Conservation (phyloP, 2,113 vertebrate genomes). For the Lepidothrix coronata region DNA sequence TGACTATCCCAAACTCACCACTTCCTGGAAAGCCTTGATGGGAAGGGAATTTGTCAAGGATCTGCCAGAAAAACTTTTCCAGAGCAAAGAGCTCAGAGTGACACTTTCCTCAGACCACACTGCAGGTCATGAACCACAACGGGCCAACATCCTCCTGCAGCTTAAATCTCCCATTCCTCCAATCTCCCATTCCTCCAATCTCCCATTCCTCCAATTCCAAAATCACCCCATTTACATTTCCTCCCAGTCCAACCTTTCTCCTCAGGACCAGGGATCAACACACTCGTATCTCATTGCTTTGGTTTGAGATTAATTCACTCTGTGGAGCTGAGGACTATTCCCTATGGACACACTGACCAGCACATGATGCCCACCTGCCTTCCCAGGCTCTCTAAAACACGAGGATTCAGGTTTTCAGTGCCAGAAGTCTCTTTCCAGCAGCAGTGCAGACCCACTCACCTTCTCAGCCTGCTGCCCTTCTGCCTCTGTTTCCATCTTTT, state of each 20-base stretch:
- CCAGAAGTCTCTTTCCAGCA: not conserved
- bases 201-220: not conserved
- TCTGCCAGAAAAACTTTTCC: not conserved
- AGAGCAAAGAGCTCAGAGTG: not conserved
- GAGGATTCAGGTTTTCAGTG: fast-evolving
- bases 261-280: not conserved
- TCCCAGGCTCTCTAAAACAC: fast-evolving
- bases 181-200: not conserved
- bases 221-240: not conserved
- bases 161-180: not conserved
- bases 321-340: not conserved
- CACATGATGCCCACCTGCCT: fast-evolving
- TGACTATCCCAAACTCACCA: not conserved
- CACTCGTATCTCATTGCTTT: fast-evolving
- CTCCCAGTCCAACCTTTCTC: not conserved
- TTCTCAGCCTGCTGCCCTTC: slow-evolving; percentile 89
- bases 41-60: not conserved
- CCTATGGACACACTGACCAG: not conserved
- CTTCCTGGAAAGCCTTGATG: not conserved
- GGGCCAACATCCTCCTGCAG: not conserved
- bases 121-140: not conserved
- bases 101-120: not conserved
- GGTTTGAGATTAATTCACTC: no score
- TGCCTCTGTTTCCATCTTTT: slow-evolving; percentile 90
- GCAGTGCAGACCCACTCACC: slow-evolving; percentile 59